Base-by-base conservation (phyloP, 2,888 invertebrate genomes). In the Andrena hattorfiana region DNA sequence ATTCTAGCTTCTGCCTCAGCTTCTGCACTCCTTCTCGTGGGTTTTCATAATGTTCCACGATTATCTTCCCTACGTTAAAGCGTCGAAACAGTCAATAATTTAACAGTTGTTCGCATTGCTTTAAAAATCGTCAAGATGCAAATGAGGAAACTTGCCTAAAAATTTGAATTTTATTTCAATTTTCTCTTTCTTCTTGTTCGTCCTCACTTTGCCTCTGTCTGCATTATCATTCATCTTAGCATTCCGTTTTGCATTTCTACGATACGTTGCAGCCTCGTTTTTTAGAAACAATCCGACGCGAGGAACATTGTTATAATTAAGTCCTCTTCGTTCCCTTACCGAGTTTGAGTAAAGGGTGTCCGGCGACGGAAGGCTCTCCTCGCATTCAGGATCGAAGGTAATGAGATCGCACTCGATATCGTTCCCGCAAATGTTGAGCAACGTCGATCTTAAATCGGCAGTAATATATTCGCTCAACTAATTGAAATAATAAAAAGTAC, bases 401-500 rank as follows among this genome's bases (percentile, higher is more conserved):
- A 89, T 76, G 2, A 92, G 51, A 69, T 86, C 88, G 70, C 93
- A 93, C n/a, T 91, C 90, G 8, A 93, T 81, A 23, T 92, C 91
- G 62, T 93, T 91, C 13, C 83, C 90, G 6, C 92, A 93, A 10
- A 90, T 84, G 26, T 88, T 89, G 64, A 89, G 67, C n/a, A 94
- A 72, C 49, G 88, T 92, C n/a, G 86, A 88, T 32, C 87, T 81
- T 42, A 94, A 80, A 62, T 91, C 88, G 26, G 84, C 86, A 68
- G 89, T 89, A 48, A 94, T 91, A n/a, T 87, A 87, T 28, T 91
- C 89, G 81, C 89, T 91, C 51, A 94, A 78, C 93, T 94, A 79
- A 48, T 75, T 76, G 28, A 30, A 73, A 63, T 66, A 62, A 71
- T 51, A 6, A 28, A 63, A 68, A 7, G 66, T 71, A 63, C 23